Percentiles rank a stretch among this genome's conserved stretches.
These are phyloP conservation scores for Dryomyza anilis DNA, from an alignment of 2,888 invertebrate species.

Conservation along the genomic window DNA sequence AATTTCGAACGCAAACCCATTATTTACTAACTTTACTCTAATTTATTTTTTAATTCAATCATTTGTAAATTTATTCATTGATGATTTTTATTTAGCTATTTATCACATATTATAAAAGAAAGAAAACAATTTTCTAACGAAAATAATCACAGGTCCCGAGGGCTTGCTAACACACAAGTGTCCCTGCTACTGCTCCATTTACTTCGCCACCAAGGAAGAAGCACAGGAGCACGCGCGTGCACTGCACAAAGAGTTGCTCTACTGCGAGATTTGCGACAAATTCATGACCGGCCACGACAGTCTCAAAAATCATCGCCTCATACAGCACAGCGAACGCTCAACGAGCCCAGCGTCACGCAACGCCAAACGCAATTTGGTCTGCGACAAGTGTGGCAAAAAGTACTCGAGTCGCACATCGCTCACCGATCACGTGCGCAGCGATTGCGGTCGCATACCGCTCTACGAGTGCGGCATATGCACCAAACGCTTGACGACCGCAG, in stretches of 20 bases:
- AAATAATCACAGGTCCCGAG: slow-evolving; percentile 43
- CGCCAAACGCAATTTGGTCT: slow-evolving; percentile 54
- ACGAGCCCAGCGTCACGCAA: slow-evolving; percentile 38
- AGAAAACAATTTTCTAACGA: too few species aligned
- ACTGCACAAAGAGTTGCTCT: slow-evolving; percentile 58
- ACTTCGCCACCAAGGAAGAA: slow-evolving; percentile 59
- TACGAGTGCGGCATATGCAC: slow-evolving; percentile 59
- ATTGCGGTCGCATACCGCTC: slow-evolving; percentile 60
- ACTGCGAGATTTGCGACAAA: slow-evolving; percentile 61
- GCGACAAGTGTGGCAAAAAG: slow-evolving; percentile 59
- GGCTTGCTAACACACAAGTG: slow-evolving; percentile 59
- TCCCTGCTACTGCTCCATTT: slow-evolving; percentile 59
- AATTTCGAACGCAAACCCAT: too few species aligned
- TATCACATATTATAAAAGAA: too few species aligned
- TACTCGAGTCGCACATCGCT: slow-evolving; percentile 59
- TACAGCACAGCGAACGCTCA: slow-evolving; percentile 39
- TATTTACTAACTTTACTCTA: too few species aligned
- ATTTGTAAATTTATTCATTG: too few species aligned
- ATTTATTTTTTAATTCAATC: too few species aligned
- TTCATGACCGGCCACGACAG: slow-evolving; percentile 61
- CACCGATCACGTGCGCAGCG: slow-evolving; percentile 60
- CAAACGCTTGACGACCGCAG: slow-evolving; percentile 60
- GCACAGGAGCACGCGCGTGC: slow-evolving; percentile 59
- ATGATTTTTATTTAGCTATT: too few species aligned
- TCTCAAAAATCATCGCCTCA: slow-evolving; percentile 58